Evolutionary conservation across 2,113 vertebrate species (phyloP).

Genomic region (Neogobius melanostomus): DNA sequence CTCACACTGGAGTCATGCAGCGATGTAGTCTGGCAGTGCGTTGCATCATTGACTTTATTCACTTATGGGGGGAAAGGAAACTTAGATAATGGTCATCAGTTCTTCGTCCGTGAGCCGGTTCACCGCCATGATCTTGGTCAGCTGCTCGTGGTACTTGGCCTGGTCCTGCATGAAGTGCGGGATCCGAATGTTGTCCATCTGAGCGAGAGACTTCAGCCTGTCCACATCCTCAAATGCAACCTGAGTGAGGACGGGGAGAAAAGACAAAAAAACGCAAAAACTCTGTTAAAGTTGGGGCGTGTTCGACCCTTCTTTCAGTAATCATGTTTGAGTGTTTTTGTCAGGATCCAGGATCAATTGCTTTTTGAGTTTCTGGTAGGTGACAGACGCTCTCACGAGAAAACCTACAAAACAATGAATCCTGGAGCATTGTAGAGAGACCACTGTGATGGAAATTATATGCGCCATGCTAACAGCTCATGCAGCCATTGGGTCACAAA

Average conservation of each 20-base stretch:
- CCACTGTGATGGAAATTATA: no score
- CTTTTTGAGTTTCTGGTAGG: no score
- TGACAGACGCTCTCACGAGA: no score
- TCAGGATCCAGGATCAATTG: no score
- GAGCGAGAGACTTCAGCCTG: conserved; percentile 81
- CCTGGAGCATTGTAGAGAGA: no score
- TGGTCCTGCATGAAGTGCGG: conserved; percentile 91
- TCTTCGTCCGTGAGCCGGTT: conserved; percentile 87
- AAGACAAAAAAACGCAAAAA: not conserved
- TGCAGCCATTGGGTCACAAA: no score
- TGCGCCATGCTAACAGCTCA: no score
- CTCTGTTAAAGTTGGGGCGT: not conserved
- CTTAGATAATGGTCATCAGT: conserved; percentile 78
- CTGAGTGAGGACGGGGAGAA: conserved; percentile 53
- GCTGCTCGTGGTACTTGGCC: conserved; percentile 81
- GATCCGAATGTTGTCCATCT: conserved; percentile 83
- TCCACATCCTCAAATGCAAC: conserved; percentile 92
- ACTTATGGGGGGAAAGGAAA: not conserved
- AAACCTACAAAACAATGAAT: no score
- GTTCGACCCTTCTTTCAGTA: no score
- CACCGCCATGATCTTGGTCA: conserved; percentile 90
- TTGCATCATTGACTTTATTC: not conserved
- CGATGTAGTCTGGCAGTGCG: conserved; percentile 1
- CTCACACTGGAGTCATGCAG: not conserved
- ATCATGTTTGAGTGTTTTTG: no score